A percentile compares a stretch with the other conserved stretches of the same genome.
These are phyloP conservation scores for Motacilla alba DNA, from an alignment of 2,113 vertebrate genomes.

Conservation along the genomic window DNA sequence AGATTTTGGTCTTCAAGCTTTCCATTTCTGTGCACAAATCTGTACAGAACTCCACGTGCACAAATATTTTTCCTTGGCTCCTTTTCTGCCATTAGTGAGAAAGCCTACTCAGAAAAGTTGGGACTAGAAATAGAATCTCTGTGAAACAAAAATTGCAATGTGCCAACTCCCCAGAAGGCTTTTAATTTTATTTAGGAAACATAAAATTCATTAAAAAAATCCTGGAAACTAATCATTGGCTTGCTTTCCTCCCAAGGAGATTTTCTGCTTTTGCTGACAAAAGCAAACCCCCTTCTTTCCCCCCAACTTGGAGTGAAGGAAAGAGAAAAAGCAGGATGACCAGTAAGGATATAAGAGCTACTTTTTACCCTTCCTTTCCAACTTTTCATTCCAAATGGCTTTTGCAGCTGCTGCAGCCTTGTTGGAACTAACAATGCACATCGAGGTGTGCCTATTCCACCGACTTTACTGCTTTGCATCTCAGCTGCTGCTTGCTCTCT, in stretches of 20 bases:
- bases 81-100: background rate
- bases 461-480: background rate
- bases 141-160: background rate
- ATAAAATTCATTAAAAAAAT: background rate
- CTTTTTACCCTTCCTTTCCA: background rate
- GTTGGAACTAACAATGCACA: background rate
- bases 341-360: background rate
- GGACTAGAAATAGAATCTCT: background rate
- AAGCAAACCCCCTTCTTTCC: background rate
- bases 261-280: background rate
- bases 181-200: background rate
- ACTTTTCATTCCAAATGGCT: background rate
- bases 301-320: background rate
- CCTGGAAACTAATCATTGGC: background rate
- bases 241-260: background rate
- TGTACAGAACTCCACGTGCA: background rate
- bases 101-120: background rate
- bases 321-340: background rate
- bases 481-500: background rate
- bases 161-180: background rate
- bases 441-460: rapidly evolving
- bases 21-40: background rate
- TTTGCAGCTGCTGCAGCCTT: background rate
- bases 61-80: background rate
- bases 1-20: background rate